phyloP scores from a whole-genome alignment of 2,113 vertebrate species.

The Gymnobelideus leadbeateri region DNA sequence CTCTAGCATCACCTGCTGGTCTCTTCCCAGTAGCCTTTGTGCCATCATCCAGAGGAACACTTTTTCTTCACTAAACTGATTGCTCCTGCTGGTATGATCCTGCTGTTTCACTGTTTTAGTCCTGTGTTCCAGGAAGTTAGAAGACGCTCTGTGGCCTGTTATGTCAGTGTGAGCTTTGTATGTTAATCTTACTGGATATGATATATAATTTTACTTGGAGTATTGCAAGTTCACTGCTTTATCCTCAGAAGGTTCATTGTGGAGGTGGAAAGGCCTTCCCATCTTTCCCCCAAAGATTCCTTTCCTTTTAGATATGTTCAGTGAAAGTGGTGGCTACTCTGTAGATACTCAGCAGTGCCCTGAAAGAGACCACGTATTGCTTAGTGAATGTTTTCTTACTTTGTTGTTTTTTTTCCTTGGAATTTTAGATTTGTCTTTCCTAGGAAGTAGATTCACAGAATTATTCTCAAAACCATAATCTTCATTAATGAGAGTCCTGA shows the following conservation, averaged over 20 bases:
- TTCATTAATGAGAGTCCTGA: constrained; percentile 20
- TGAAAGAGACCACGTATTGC: neutral
- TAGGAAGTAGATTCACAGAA: constrained; percentile 17
- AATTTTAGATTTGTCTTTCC: constrained; percentile 32
- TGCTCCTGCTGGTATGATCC: neutral
- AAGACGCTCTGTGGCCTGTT: no score
- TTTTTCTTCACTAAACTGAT: constrained; percentile 5
- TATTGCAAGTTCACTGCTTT: neutral
- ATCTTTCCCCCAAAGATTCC: neutral
- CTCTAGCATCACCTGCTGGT: no score
- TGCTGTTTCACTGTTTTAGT: neutral
- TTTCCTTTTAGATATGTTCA: neutral
- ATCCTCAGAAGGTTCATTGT: neutral
- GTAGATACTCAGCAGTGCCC: neutral
- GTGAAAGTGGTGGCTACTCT: neutral
- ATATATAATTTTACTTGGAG: no score
- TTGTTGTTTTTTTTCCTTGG: neutral
- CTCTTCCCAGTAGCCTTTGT: neutral
- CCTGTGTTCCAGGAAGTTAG: neutral
- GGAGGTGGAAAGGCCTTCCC: neutral
- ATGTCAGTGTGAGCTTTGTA: neutral
- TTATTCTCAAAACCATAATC: constrained; percentile 22
- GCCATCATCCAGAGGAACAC: neutral
- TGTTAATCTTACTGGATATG: neutral
- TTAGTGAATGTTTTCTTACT: neutral